A percentile compares a stretch with the other conserved stretches of the same genome.
phyloP scores from a whole-genome alignment of 2,113 vertebrate genomes.

The Platichthys flesus region DNA sequence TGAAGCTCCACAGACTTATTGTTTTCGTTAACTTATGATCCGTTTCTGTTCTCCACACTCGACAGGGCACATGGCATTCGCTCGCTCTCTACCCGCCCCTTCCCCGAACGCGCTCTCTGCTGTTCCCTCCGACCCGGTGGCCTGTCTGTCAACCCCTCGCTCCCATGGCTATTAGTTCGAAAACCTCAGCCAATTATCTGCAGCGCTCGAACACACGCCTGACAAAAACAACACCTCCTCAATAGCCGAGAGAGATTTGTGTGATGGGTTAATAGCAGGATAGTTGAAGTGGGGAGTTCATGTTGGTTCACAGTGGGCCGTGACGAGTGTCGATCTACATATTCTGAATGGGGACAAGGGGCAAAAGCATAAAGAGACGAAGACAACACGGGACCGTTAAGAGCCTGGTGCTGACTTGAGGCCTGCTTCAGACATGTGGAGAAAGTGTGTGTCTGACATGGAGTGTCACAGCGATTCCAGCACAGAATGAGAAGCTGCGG shows the following conservation, averaged over 20 bases:
- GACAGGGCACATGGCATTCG: conserved; percentile 6
- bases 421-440: background rate
- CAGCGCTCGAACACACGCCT: conserved; percentile 24
- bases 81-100: conserved; percentile 30
- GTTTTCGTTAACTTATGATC: conserved; percentile 39
- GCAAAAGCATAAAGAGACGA: conserved; percentile 17
- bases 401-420: conserved; percentile 23
- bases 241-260: conserved; percentile 66
- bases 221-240: conserved; percentile 32
- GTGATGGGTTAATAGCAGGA: conserved; percentile 66
- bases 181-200: conserved; percentile 65
- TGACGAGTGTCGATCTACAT: conserved; percentile 53
- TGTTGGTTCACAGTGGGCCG: conserved; percentile 51
- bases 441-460: conserved; percentile 20
- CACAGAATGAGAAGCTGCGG: conserved; percentile 6
- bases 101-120: conserved; percentile 36
- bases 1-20: conserved; percentile 17
- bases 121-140: conserved; percentile 56
- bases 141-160: conserved; percentile 58
- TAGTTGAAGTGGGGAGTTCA: conserved; percentile 59
- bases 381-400: conserved; percentile 31
- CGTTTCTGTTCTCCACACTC: conserved; percentile 37
- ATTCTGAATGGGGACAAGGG: conserved; percentile 29
- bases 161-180: conserved; percentile 67
- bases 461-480: conserved; percentile 4